phyloP scores from a whole-genome alignment of 2,888 invertebrate genomes.

The Sinelater perroti region DNA sequence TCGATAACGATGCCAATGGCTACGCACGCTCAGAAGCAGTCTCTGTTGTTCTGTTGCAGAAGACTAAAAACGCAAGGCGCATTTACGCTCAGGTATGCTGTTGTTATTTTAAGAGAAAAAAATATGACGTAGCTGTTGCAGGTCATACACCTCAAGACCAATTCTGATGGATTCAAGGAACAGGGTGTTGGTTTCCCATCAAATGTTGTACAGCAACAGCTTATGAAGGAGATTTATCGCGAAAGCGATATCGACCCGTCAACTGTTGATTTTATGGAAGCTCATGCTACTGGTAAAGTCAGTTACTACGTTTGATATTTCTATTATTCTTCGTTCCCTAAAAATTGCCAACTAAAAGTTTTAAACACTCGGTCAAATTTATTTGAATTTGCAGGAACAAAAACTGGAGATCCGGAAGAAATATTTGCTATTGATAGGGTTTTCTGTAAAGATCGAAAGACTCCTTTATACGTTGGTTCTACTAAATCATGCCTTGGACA shows the following conservation, averaged over 20 bases:
- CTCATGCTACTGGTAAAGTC: slow-evolving; percentile 81
- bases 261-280: slow-evolving; percentile 81
- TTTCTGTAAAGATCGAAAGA: slow-evolving; percentile 79
- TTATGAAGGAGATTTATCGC: slow-evolving; percentile 71
- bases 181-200: slow-evolving; percentile 59
- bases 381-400: slow-evolving; percentile 71
- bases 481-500: slow-evolving; percentile 96
- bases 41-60: slow-evolving; percentile 76
- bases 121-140: slow-evolving; percentile 41
- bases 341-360: too few species aligned
- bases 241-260: slow-evolving; percentile 76
- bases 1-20: slow-evolving; percentile 84
- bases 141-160: slow-evolving; percentile 53
- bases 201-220: slow-evolving; percentile 66
- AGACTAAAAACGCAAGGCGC: slow-evolving; percentile 62
- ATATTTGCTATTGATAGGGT: slow-evolving; percentile 81
- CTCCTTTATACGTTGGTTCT: slow-evolving; percentile 85
- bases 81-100: slow-evolving; percentile 58
- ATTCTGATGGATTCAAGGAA: slow-evolving; percentile 57
- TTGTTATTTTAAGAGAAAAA: neutral
- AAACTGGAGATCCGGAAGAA: slow-evolving; percentile 93
- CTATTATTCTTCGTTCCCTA: too few species aligned
- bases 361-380: too few species aligned
- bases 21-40: slow-evolving; percentile 86
- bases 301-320: too few species aligned